phyloP scores from a whole-genome alignment of 2,888 invertebrate genomes.

The Teinopalpus imperialis region DNA sequence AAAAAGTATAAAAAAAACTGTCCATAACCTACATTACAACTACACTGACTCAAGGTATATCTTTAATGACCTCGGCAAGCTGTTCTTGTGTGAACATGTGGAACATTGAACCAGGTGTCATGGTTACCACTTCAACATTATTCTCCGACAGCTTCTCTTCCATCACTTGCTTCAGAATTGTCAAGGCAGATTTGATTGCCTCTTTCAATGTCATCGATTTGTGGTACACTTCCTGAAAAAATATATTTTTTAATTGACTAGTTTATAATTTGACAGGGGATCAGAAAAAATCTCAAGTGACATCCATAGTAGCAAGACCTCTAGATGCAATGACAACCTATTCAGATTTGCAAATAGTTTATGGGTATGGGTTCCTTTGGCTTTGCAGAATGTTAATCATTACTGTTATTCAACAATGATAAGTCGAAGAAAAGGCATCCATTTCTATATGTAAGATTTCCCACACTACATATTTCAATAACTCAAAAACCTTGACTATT shows the following conservation, averaged over 20 bases:
- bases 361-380: too few species aligned
- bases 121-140: constrained; percentile 98
- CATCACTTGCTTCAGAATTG: constrained; percentile 99
- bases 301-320: too few species aligned
- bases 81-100: constrained; percentile 95
- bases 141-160: constrained; percentile 98
- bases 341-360: too few species aligned
- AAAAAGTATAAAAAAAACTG: constrained; percentile 29
- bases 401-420: too few species aligned
- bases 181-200: constrained; percentile 94
- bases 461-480: too few species aligned
- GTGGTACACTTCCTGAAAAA: constrained; percentile 84
- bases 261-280: too few species aligned
- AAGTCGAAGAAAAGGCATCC: too few species aligned
- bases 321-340: too few species aligned
- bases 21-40: constrained; percentile 28
- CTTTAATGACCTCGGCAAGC: constrained; percentile 93
- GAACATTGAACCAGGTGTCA: constrained; percentile 92
- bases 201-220: constrained; percentile 96
- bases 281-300: too few species aligned
- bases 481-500: too few species aligned
- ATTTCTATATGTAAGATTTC: too few species aligned
- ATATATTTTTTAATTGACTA: neutral
- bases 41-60: constrained; percentile 81
- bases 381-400: too few species aligned